phyloP scores from a whole-genome alignment of 2,113 vertebrate genomes.

The Pituophis catenifer region DNA sequence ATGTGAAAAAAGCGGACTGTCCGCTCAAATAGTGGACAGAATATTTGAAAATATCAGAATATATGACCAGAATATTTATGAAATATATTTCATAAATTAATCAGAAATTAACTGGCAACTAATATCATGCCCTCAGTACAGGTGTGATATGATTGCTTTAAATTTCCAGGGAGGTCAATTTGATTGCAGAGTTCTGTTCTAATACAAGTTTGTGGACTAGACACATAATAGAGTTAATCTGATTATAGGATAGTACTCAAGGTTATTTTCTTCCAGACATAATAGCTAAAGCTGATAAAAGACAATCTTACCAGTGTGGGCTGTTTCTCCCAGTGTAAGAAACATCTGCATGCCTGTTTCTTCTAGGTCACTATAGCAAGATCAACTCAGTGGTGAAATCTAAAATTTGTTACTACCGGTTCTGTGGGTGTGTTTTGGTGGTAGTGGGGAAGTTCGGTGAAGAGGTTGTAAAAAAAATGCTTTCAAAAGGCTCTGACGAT shows the following conservation, averaged over 20 bases:
- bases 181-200: not conserved
- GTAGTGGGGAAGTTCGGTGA: no score
- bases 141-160: not conserved
- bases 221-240: not conserved
- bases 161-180: not conserved
- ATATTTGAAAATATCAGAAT: no score
- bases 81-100: not conserved
- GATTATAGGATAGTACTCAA: not conserved
- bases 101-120: not conserved
- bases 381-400: not conserved
- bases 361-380: not conserved
- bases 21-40: no score
- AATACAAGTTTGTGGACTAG: not conserved
- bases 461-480: no score
- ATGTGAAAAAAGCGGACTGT: no score
- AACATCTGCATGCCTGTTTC: not conserved
- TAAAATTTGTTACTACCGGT: no score
- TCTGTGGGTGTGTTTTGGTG: no score
- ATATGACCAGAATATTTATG: not conserved
- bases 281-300: not conserved
- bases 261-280: not conserved
- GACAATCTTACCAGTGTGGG: not conserved
- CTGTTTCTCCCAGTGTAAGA: not conserved
- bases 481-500: no score
- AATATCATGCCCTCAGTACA: not conserved